phyloP scores from a whole-genome alignment of 2,888 invertebrate genomes.

The Dexiosoma caninum region DNA sequence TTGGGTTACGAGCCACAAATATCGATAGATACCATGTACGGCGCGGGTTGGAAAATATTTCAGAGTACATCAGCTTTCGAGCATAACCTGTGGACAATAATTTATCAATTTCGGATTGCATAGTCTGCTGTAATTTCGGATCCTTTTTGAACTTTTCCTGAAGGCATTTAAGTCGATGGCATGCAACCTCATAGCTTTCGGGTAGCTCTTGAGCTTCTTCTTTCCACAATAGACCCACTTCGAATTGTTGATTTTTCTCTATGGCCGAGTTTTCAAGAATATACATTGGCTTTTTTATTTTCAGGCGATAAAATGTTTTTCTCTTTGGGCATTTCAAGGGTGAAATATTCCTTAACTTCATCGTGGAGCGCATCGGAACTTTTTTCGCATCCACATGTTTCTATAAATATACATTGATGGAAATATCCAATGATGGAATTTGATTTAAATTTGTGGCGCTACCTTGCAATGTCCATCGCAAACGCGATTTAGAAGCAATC shows the following conservation, averaged over 20 bases:
- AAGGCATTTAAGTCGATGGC: slow-evolving; percentile 41
- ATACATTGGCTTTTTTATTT: slow-evolving; percentile 42
- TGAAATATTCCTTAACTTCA: slow-evolving; percentile 50
- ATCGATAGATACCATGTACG: background rate
- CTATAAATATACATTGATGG: too few species aligned
- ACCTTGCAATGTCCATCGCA: slow-evolving; percentile 57
- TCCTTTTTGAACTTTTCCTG: slow-evolving; percentile 52
- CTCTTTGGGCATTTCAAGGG: slow-evolving; percentile 34
- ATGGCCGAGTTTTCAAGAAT: too few species aligned
- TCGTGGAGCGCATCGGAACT: slow-evolving; percentile 47
- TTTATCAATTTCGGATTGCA: slow-evolving; percentile 14
- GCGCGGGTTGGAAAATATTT: background rate
- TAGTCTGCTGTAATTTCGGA: slow-evolving; percentile 13
- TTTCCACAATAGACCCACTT: slow-evolving; percentile 51
- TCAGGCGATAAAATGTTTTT: slow-evolving; percentile 50
- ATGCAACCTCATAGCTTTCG: slow-evolving; percentile 37
- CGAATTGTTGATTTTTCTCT: too few species aligned
- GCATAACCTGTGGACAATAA: background rate
- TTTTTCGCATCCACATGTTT: slow-evolving; percentile 45
- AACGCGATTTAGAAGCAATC: slow-evolving; percentile 52
- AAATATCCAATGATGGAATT: slow-evolving; percentile 45
- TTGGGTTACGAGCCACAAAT: background rate
- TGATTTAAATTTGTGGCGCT: too few species aligned
- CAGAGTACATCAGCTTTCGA: background rate
- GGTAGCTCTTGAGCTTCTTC: slow-evolving; percentile 36